A percentile compares a stretch with the other conserved stretches of the same genome.
Evolutionary conservation across 1,140 invertebrate species (phyloP).

Genomic region (Leptinotarsa texana): DNA sequence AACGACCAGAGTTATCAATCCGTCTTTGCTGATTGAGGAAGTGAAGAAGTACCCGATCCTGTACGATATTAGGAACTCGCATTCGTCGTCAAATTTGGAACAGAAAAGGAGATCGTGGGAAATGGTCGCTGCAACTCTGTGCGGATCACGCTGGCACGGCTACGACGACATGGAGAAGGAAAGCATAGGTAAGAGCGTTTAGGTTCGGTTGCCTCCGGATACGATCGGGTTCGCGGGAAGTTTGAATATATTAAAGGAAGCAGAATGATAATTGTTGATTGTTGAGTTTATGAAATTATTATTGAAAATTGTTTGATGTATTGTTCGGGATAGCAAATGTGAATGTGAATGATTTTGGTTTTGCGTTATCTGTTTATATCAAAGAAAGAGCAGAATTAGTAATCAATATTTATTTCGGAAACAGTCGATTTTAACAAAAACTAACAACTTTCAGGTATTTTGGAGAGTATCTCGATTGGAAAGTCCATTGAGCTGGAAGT

Average conservation of each 20-base stretch:
- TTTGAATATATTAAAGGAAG: not conserved
- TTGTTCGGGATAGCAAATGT: too few species aligned
- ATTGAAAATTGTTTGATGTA: too few species aligned
- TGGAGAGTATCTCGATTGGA: too few species aligned
- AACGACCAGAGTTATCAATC: conserved; percentile 27
- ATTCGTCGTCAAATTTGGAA: conserved; percentile 27
- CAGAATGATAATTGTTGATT: too few species aligned
- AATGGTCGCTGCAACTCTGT: conserved; percentile 38
- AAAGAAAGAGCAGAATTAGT: not conserved
- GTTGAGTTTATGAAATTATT: too few species aligned
- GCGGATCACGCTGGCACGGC: conserved; percentile 31
- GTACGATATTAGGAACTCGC: conserved; percentile 33
- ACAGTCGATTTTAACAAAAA: not conserved
- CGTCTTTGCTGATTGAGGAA: conserved; percentile 38
- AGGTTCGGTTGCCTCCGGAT: not conserved
- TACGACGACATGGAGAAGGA: conserved; percentile 35
- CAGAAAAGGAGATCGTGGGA: conserved; percentile 39
- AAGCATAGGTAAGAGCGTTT: conserved; percentile 33
- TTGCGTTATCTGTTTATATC: too few species aligned
- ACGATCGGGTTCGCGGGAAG: not conserved
- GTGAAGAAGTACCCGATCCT: conserved; percentile 42
- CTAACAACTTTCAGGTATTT: not conserved
- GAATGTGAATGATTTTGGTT: too few species aligned
- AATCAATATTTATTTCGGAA: not conserved
- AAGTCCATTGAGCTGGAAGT: too few species aligned